Conservation (phyloP, 2,113 vertebrate species). For the Piliocolobus tephrosceles region DNA sequence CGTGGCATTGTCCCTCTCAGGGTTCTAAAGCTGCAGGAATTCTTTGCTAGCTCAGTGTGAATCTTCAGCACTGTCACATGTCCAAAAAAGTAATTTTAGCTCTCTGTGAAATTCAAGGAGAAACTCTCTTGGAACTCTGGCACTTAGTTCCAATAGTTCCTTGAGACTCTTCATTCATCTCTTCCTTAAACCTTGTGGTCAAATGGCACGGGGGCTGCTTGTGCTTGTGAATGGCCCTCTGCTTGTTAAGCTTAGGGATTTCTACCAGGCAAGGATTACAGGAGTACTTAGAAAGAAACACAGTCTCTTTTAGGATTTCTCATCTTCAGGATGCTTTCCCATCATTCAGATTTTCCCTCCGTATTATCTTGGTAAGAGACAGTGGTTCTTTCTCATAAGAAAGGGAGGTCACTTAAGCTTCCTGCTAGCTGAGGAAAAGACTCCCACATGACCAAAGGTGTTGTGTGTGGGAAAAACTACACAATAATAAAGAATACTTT, state of each 20-base stretch:
- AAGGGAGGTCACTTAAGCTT: not conserved
- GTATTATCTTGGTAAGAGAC: not conserved
- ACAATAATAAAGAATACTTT: not conserved
- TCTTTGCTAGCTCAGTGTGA: not conserved
- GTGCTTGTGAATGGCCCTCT: not conserved
- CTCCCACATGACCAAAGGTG: not conserved
- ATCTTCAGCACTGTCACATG: not conserved
- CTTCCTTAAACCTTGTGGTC: not conserved
- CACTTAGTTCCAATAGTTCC: not conserved
- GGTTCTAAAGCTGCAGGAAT: not conserved
- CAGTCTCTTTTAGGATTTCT: not conserved
- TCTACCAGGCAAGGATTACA: not conserved
- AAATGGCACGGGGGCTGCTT: not conserved
- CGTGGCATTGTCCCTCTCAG: not conserved
- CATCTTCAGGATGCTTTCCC: not conserved
- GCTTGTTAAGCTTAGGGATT: not conserved
- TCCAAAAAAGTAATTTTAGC: not conserved
- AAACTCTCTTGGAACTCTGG: not conserved
- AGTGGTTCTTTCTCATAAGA: not conserved
- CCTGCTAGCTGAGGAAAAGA: not conserved
- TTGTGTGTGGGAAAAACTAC: not conserved
- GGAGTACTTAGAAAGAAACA: not conserved
- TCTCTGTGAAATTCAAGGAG: not conserved
- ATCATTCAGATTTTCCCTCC: not conserved
- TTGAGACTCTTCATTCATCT: not conserved